phyloP scores from a whole-genome alignment of 2,797 vertebrate genomes.

The Ciconia nigra region DNA sequence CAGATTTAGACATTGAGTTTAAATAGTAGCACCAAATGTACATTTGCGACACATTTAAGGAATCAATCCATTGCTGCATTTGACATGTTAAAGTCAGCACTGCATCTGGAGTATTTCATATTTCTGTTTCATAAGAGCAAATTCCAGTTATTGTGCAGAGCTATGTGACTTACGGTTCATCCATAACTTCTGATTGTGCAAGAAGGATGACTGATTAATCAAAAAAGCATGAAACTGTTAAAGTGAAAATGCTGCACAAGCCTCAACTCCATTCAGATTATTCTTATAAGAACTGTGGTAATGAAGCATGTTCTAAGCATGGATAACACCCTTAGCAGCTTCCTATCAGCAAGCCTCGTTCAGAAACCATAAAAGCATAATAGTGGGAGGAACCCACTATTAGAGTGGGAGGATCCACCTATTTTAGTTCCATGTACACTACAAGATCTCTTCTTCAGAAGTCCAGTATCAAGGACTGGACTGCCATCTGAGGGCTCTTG shows the following conservation, averaged over 20 bases:
- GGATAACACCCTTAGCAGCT: neutral
- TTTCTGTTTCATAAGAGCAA: neutral
- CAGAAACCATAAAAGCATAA: neutral
- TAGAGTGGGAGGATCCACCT: neutral
- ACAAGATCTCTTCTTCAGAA: neutral
- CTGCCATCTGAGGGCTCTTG: neutral
- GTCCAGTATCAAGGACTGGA: neutral
- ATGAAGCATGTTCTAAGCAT: neutral
- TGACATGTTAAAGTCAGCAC: neutral
- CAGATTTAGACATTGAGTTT: neutral
- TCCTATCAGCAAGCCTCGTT: neutral
- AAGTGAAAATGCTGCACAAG: neutral
- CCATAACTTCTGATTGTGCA: neutral
- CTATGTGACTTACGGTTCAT: neutral
- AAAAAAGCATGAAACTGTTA: neutral
- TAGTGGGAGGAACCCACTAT: neutral
- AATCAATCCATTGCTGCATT: neutral
- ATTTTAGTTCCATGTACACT: rapidly evolving
- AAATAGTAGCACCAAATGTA: neutral
- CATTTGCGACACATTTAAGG: neutral
- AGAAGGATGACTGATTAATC: neutral
- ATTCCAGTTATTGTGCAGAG: neutral
- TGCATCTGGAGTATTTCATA: neutral
- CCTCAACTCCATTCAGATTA: neutral
- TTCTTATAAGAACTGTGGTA: neutral